phyloP scores from a whole-genome alignment of 2,797 vertebrate species.

The Carcharodon carcharias region DNA sequence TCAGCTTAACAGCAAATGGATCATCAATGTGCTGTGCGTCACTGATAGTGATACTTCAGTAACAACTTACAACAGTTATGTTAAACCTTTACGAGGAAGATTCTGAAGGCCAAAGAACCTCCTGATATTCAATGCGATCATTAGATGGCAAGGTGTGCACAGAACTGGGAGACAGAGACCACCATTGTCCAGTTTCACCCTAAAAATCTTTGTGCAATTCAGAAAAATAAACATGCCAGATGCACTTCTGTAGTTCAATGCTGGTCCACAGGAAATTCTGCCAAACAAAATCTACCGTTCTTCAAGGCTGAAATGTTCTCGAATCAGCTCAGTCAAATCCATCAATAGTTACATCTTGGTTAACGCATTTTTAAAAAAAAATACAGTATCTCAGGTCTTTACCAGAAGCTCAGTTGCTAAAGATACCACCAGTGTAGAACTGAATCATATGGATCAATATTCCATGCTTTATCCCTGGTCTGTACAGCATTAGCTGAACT shows the following conservation, averaged over 20 bases:
- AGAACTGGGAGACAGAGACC: neutral
- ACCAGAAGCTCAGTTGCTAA: neutral
- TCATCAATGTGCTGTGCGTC: neutral
- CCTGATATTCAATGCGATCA: neutral
- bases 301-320: neutral
- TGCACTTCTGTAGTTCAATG: neutral
- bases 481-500: neutral
- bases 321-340: neutral
- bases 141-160: neutral
- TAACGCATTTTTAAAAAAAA: too few relatives aligned
- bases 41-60: neutral
- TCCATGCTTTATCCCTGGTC: neutral
- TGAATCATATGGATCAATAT: neutral
- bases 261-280: too few relatives aligned
- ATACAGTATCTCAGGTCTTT: neutral
- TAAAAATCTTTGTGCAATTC: neutral
- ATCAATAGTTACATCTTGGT: neutral
- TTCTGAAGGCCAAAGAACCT: neutral
- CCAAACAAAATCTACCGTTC: neutral
- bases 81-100: neutral
- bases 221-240: neutral
- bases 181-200: neutral
- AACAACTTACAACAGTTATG: neutral
- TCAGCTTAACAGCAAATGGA: neutral
- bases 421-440: neutral